Conservation (phyloP, 2,113 vertebrate species). For the Nothobranchius kuhntae region DNA sequence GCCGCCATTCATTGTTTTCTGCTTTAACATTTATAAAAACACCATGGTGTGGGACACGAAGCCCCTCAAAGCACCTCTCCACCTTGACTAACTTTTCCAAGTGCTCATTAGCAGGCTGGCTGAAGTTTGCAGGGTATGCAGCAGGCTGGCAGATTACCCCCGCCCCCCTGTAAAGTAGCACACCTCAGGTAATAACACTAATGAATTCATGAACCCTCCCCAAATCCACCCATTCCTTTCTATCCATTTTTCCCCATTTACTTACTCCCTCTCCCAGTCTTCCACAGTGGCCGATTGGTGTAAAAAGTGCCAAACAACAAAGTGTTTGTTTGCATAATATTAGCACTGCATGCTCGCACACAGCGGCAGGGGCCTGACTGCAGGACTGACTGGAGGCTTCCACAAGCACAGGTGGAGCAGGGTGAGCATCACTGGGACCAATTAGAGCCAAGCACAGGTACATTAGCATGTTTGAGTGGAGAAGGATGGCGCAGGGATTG, state of each 20-base stretch:
- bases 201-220: constrained; percentile 67
- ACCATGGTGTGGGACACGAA: constrained; percentile 39
- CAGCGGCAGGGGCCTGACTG: constrained; percentile 67
- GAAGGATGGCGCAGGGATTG: constrained; percentile 37
- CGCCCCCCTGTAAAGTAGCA: constrained; percentile 55
- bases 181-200: constrained; percentile 77
- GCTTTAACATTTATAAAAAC: constrained; percentile 51
- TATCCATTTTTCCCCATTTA: constrained; percentile 26
- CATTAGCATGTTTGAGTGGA: constrained; percentile 81
- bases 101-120: constrained; percentile 67
- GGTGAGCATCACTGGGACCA: constrained; percentile 78
- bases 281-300: constrained; percentile 56
- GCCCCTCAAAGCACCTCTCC: constrained; percentile 71
- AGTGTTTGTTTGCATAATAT: constrained; percentile 80
- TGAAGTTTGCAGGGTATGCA: constrained; percentile 66
- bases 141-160: constrained; percentile 62
- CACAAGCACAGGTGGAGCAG: constrained; percentile 75
- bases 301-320: constrained; percentile 75
- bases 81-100: constrained; percentile 73
- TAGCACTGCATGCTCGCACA: constrained; percentile 54
- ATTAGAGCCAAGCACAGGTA: constrained; percentile 77
- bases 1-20: constrained; percentile 55
- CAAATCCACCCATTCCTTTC: constrained; percentile 24
- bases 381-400: constrained; percentile 72
- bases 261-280: constrained; percentile 49